Evolutionary conservation across 2,888 invertebrate genomes (phyloP).

Genomic region (Chaetoderma sp.): DNA sequence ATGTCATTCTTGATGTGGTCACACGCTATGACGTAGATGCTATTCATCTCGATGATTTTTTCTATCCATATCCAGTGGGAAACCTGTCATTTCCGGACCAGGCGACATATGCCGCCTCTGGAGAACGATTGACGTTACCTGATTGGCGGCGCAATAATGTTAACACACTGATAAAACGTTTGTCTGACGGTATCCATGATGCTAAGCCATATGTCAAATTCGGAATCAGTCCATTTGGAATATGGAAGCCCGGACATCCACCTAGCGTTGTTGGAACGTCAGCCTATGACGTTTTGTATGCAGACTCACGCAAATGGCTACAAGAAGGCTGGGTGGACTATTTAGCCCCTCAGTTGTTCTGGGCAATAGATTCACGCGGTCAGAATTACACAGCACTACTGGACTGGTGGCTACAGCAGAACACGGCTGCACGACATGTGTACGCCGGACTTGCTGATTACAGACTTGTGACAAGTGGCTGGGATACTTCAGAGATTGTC

Average conservation of each 20-base stretch:
- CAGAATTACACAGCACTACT: slow-evolving; percentile 61
- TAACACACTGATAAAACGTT: slow-evolving; percentile 45
- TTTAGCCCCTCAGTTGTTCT: slow-evolving; percentile 62
- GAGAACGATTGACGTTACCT: slow-evolving; percentile 47
- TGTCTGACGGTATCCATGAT: slow-evolving; percentile 44
- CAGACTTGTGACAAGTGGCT: slow-evolving; percentile 39
- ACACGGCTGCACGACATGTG: slow-evolving; percentile 46
- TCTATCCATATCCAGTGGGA: slow-evolving; percentile 63
- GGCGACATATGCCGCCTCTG: slow-evolving; percentile 47
- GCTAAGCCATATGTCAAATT: slow-evolving; percentile 49
- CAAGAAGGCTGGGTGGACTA: slow-evolving; percentile 60
- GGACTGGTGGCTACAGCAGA: slow-evolving; percentile 62
- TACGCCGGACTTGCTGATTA: slow-evolving; percentile 54
- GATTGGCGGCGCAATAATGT: slow-evolving; percentile 63
- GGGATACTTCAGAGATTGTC: slow-evolving; percentile 50
- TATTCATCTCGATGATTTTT: slow-evolving; percentile 65
- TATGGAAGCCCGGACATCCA: slow-evolving; percentile 60
- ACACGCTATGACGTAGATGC: slow-evolving; percentile 61
- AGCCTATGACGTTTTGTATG: slow-evolving; percentile 51
- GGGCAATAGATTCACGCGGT: slow-evolving; percentile 57
- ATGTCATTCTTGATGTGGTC: slow-evolving; percentile 55
- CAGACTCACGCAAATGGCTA: slow-evolving; percentile 60
- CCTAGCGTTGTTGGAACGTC: slow-evolving; percentile 51
- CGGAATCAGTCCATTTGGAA: slow-evolving; percentile 64
- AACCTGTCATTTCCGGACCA: slow-evolving; percentile 55